A percentile compares a stretch with the other conserved stretches of the same genome.
These are phyloP conservation scores for Melanchra persicariae DNA, from an alignment of 2,888 invertebrate species.

Conservation along the genomic window DNA sequence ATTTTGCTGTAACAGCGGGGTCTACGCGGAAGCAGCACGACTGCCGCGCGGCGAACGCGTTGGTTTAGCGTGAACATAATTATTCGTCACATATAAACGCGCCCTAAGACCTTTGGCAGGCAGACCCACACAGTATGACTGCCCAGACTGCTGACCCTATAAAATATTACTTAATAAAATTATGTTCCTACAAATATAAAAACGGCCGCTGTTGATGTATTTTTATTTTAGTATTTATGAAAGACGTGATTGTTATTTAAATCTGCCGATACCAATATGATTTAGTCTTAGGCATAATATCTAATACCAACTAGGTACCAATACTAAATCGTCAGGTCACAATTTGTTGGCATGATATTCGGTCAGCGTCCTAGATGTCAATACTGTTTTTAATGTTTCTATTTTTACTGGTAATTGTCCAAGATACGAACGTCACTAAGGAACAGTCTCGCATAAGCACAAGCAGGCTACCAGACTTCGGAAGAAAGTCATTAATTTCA, in stretches of 20 bases:
- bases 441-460: conserved; percentile 71
- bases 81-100: no score
- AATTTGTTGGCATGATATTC: conserved; percentile 85
- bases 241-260: no score
- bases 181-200: background rate
- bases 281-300: background rate
- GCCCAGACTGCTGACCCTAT: background rate
- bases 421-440: conserved; percentile 83
- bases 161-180: no score
- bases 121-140: background rate
- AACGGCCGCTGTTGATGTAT: background rate
- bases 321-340: conserved; percentile 65
- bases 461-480: conserved; percentile 76
- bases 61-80: background rate
- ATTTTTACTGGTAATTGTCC: conserved; percentile 89
- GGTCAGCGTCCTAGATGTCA: conserved; percentile 87
- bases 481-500: conserved; percentile 87
- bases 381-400: conserved; percentile 84
- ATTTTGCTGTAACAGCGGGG: background rate
- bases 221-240: no score
- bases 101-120: no score
- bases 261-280: conserved; percentile 6
- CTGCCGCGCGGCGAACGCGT: background rate
- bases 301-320: conserved; percentile 24
- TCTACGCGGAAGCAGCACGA: background rate